Percentiles rank a stretch among this genome's conserved stretches.
These are phyloP conservation scores for Hecatera dysodea DNA, from an alignment of 2,888 invertebrate genomes.

Conservation along the genomic window DNA sequence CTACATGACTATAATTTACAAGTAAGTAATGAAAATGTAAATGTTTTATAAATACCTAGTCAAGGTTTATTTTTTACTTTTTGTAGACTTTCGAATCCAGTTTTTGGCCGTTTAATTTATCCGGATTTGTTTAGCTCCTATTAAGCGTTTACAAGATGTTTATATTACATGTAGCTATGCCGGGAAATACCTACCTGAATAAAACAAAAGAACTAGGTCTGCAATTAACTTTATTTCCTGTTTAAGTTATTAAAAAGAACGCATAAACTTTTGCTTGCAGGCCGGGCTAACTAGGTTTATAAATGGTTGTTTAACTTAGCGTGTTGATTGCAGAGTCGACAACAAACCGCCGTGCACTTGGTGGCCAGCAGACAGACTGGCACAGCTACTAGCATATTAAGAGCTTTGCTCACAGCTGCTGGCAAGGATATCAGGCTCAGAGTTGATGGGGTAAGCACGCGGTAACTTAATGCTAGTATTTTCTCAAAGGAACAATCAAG, in stretches of 20 bases:
- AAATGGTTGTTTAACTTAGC: slow-evolving; percentile 51
- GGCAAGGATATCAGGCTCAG: slow-evolving; percentile 97
- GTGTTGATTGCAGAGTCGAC: slow-evolving; percentile 93
- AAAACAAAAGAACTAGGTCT: slow-evolving; percentile 19
- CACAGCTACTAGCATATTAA: slow-evolving; percentile 97
- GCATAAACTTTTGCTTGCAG: slow-evolving; percentile 22
- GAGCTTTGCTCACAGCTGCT: slow-evolving; percentile 96
- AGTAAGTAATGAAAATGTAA: neutral
- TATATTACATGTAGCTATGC: neutral
- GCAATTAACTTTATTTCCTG: slow-evolving; percentile 28
- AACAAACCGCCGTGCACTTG: slow-evolving; percentile 98
- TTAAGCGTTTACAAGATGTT: neutral
- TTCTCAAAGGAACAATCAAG: neutral
- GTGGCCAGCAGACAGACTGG: slow-evolving; percentile 98
- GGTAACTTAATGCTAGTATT: neutral
- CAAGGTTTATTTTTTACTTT: neutral
- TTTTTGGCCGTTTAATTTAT: neutral
- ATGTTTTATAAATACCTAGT: neutral
- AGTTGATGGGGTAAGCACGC: slow-evolving; percentile 95
- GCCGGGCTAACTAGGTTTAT: slow-evolving; percentile 22
- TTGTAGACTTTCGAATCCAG: neutral
- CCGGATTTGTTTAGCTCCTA: neutral
- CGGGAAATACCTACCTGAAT: neutral
- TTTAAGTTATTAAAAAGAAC: slow-evolving; percentile 3
- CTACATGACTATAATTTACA: slow-evolving; percentile 6